Base-by-base conservation (phyloP, 2,888 invertebrate genomes). In the Camponotus fellah region DNA sequence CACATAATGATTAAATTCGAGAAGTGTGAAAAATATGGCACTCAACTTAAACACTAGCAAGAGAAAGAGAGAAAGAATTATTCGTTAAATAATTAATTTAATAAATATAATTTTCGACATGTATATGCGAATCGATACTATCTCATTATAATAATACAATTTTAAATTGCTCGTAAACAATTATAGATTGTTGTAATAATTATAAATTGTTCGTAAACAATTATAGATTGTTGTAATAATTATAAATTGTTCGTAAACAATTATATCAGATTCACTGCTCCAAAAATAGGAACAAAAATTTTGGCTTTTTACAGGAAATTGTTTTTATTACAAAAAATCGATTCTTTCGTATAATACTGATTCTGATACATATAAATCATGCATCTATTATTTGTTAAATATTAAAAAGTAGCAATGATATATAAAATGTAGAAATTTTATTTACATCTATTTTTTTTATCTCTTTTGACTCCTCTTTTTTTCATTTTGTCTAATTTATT, bases 11-110 rank as follows among this genome's bases (percentile, higher is more conserved):
- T 62, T 26, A 49, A 72, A 79, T 8, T n/a, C 37, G 17, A 26
- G n/a, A n/a, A 26, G 53, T 40, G 14, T 14, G 32, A 40, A 66
- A 56, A 77, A 77, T 77, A 77, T 58, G 68, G 68, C 77, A 77
- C 56, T n/a, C 40, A 43, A 40, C 3, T 2, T 17, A 12, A 8
- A 40, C 21, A n/a, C 9, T 46, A 14, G 21, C 10, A n/a, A 49
- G n/a, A 49, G 14, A 49, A 6, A 17, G 8, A 49, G 6, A 49
- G n/a, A 49, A 4, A 49, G 6, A 14, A 14, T 14, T 21, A n/a
- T 9, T 32, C n/a, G 32, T 68, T 46, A 77, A 68, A 26, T 26
- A 68, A 77, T 69, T 53, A 69, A 53, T 14, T 14, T 10, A 34
- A 43, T 68, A 53, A 21, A 65, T 46, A 64, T 34, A 76, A 34